Evolutionary conservation across 1,140 invertebrate genomes (phyloP).

Genomic region (Cotesia glomerata): DNA sequence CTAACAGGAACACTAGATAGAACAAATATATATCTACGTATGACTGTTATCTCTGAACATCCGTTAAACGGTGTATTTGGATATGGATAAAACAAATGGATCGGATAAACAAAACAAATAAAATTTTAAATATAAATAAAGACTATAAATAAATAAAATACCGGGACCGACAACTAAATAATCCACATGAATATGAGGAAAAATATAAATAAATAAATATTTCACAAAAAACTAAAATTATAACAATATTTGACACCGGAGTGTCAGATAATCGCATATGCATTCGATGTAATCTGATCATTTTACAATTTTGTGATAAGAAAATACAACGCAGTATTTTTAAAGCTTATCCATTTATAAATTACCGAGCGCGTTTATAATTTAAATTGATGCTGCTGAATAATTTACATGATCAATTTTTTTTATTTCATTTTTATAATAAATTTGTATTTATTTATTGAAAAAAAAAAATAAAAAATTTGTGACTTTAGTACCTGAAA

Average conservation of each 20-base stretch:
- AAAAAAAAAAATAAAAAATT: too few relatives aligned
- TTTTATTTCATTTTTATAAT: too few relatives aligned
- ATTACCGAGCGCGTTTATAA: too few relatives aligned
- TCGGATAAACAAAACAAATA: constrained; percentile 22
- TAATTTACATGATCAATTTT: too few relatives aligned
- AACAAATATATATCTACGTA: constrained; percentile 32
- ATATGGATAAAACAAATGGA: constrained; percentile 31
- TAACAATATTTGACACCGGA: constrained; percentile 2
- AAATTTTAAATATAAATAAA: constrained; percentile 16
- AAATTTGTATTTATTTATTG: too few relatives aligned
- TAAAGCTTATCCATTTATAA: background rate
- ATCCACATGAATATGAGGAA: background rate
- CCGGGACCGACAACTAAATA: background rate
- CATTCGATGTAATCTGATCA: constrained; percentile 17
- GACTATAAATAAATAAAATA: constrained; percentile 16
- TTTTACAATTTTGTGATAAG: background rate
- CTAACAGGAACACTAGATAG: constrained; percentile 28
- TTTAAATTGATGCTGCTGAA: too few relatives aligned
- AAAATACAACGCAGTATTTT: background rate
- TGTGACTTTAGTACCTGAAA: too few relatives aligned
- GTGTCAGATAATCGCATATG: constrained; percentile 29
- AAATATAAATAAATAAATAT: background rate
- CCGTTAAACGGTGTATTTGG: constrained; percentile 37
- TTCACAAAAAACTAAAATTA: constrained; percentile 18
- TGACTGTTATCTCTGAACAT: constrained; percentile 36